A percentile compares a stretch with the other conserved stretches of the same genome.
Conservation (phyloP, 1,140 invertebrate species). For the Drosophila ercepeae region DNA sequence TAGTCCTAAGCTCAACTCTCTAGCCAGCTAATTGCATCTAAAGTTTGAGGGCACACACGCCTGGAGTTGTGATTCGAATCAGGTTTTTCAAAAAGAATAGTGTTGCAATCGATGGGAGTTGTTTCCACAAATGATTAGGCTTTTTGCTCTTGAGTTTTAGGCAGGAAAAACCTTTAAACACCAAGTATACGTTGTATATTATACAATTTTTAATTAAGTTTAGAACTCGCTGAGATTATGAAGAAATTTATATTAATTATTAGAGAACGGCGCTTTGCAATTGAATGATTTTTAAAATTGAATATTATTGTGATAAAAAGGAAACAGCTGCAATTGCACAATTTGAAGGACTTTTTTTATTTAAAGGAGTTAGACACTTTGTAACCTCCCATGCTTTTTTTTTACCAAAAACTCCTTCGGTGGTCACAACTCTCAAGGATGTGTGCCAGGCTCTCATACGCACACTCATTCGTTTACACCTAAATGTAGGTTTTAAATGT, state of each 20-base stretch:
- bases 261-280: background rate
- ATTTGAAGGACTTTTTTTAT: too few relatives aligned
- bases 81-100: too few relatives aligned
- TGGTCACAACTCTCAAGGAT: constrained; percentile 24
- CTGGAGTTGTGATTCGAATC: constrained; percentile 37
- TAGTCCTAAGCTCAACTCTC: constrained; percentile 53
- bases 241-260: background rate
- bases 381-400: too few relatives aligned
- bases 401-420: too few relatives aligned
- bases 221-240: background rate
- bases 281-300: background rate
- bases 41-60: constrained; percentile 22
- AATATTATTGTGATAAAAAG: background rate
- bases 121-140: too few relatives aligned
- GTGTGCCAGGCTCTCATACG: constrained; percentile 6
- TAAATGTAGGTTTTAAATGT: background rate
- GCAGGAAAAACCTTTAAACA: too few relatives aligned
- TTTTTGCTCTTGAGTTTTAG: too few relatives aligned
- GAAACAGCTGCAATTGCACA: too few relatives aligned
- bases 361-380: too few relatives aligned
- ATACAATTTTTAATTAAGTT: background rate
- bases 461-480: constrained; percentile 31
- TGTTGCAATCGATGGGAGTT: too few relatives aligned
- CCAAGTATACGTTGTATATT: too few relatives aligned
- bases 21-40: constrained; percentile 42